These are phyloP conservation scores for Trissolcus basalis DNA, from an alignment of 1,140 invertebrate species.

Conservation along the genomic window DNA sequence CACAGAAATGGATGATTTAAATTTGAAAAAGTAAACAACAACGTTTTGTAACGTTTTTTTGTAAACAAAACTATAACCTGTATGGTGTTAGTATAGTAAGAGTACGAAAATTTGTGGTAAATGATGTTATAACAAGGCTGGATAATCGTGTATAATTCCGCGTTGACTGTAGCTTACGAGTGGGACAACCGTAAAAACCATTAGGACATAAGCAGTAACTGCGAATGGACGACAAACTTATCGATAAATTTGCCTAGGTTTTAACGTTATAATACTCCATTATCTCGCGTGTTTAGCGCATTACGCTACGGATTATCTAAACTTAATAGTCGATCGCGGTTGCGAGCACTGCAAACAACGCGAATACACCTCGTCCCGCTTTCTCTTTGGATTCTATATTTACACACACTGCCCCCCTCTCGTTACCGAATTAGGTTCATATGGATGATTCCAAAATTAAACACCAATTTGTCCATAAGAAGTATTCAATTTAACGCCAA, in stretches of 20 bases:
- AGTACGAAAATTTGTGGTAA: no score
- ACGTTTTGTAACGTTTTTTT: no score
- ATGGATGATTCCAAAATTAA: no score
- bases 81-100: no score
- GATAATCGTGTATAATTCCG: no score
- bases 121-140: no score
- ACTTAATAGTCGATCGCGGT: constrained; percentile 25
- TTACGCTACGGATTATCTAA: constrained; percentile 14
- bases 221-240: constrained; percentile 8
- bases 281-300: constrained; percentile 20
- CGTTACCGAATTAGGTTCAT: no score
- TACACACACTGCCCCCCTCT: background rate
- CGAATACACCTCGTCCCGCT: background rate
- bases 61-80: no score
- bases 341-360: background rate
- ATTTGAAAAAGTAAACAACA: no score
- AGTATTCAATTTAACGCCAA: background rate
- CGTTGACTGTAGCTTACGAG: background rate
- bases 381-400: background rate
- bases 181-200: constrained; percentile 3
- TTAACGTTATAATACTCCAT: constrained; percentile 27
- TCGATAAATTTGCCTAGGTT: constrained; percentile 32
- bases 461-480: no score
- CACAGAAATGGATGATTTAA: no score
- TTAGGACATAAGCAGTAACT: background rate